Percentiles rank a stretch among this genome's conserved stretches.
Conservation (phyloP, 2,113 vertebrate genomes). For the Eulacestoma nigropectus region DNA sequence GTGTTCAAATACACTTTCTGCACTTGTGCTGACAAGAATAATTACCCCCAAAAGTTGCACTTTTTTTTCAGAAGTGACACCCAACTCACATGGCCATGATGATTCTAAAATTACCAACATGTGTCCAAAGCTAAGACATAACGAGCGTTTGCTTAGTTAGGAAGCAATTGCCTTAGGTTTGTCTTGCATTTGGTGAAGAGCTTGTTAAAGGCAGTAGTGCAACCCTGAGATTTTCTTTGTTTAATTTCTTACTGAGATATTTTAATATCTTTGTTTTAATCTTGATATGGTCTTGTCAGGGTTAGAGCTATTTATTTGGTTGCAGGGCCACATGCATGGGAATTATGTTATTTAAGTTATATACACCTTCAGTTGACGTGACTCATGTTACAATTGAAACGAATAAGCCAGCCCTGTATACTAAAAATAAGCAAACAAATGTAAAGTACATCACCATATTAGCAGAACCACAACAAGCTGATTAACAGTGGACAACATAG, state of each 20-base stretch:
- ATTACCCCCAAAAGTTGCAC: not conserved
- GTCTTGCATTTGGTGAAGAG: not conserved
- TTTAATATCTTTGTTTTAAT: constrained; percentile 1
- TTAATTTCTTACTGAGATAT: not conserved
- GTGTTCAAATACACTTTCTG: not conserved
- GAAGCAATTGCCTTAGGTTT: not conserved
- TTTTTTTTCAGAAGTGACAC: not conserved
- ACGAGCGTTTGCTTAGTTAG: not conserved
- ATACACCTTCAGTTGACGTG: not conserved
- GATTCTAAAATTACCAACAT: constrained; percentile 9
- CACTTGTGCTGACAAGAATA: not conserved
- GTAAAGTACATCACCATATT: not conserved
- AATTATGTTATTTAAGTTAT: not conserved
- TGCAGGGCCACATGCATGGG: not conserved
- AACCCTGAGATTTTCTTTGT: not conserved
- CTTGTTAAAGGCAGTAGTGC: not conserved
- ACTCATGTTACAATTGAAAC: not conserved
- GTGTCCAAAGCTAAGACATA: not conserved
- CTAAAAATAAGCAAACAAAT: not conserved
- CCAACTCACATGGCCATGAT: not conserved
- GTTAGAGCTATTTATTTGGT: not conserved
- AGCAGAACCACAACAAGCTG: not conserved
- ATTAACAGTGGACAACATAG: not conserved
- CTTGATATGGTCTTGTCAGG: not conserved
- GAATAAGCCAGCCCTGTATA: not conserved